Percentiles rank a stretch among this genome's conserved stretches.
phyloP scores from a whole-genome alignment of 2,888 invertebrate species.

The Drosophila percnosoma region DNA sequence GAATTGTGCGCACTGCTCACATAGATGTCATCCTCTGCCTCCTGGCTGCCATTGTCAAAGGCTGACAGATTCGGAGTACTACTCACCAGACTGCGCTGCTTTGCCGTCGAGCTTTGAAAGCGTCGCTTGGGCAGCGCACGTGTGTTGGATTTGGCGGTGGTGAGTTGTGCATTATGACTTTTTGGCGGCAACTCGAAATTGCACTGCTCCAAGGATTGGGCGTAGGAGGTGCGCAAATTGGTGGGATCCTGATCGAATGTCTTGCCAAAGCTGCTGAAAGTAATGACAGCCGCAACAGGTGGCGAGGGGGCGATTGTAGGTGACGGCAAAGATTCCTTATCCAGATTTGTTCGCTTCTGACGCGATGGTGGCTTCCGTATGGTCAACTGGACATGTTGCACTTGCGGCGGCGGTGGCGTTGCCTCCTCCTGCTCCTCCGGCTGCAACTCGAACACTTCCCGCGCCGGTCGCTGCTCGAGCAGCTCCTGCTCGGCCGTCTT shows the following conservation, averaged over 20 bases:
- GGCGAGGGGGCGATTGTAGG: background rate
- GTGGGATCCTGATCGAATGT: slow-evolving; percentile 85
- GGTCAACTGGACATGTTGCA: slow-evolving; percentile 81
- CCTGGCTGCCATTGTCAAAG: slow-evolving; percentile 67
- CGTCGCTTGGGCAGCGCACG: slow-evolving; percentile 77
- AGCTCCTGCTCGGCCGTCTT: slow-evolving; percentile 67
- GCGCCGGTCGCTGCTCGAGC: background rate
- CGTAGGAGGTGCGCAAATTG: slow-evolving; percentile 83
- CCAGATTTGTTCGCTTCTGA: slow-evolving; percentile 54
- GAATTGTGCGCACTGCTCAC: slow-evolving; percentile 88
- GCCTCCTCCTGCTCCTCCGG: slow-evolving; percentile 8
- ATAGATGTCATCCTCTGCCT: slow-evolving; percentile 86
- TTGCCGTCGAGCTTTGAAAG: slow-evolving; percentile 71
- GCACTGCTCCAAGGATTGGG: slow-evolving; percentile 84
- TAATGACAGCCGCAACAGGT: slow-evolving; percentile 43
- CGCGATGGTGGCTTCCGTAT: slow-evolving; percentile 77
- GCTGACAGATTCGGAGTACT: slow-evolving; percentile 88
- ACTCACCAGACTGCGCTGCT: slow-evolving; percentile 83
- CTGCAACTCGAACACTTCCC: background rate
- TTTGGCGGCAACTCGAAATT: slow-evolving; percentile 76
- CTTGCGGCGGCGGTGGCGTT: slow-evolving; percentile 34
- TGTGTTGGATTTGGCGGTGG: slow-evolving; percentile 27
- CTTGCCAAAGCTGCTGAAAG: slow-evolving; percentile 65
- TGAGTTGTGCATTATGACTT: slow-evolving; percentile 42
- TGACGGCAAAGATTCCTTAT: background rate